A percentile compares a stretch with the other conserved stretches of the same genome.
Evolutionary conservation across 2,888 invertebrate genomes (phyloP).

Genomic region (Ophion costatus): DNA sequence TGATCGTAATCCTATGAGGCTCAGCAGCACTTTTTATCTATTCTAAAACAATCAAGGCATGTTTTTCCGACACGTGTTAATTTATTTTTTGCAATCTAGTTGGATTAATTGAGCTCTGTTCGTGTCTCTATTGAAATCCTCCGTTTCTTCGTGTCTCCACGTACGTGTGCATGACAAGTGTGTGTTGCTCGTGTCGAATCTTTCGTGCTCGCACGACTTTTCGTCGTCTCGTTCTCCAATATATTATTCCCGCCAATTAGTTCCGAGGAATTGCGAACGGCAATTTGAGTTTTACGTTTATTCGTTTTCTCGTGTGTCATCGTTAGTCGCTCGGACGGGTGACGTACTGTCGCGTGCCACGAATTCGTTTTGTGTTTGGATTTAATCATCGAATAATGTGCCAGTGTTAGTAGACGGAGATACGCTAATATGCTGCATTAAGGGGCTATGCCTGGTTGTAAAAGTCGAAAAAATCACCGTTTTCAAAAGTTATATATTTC

Average conservation of each 20-base stretch:
- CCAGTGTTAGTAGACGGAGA: background rate
- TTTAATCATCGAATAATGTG: slow-evolving; percentile 12
- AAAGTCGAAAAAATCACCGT: too few species aligned
- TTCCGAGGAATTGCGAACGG: background rate
- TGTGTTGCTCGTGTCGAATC: background rate
- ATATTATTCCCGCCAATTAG: background rate
- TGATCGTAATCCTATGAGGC: slow-evolving; percentile 56
- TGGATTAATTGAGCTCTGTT: slow-evolving; percentile 5
- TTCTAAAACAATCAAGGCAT: slow-evolving; percentile 41
- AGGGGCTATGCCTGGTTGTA: too few species aligned
- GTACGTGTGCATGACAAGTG: background rate
- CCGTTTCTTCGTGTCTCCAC: slow-evolving; percentile 6
- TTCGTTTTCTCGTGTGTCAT: slow-evolving; percentile 24
- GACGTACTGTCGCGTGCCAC: slow-evolving; percentile 47
- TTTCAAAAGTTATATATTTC: background rate
- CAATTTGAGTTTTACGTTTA: slow-evolving; percentile 2
- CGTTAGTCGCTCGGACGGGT: slow-evolving; percentile 57
- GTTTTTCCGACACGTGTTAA: slow-evolving; percentile 28
- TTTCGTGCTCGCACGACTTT: slow-evolving; percentile 4
- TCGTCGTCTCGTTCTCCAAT: background rate
- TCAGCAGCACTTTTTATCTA: slow-evolving; percentile 47
- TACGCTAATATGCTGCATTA: background rate
- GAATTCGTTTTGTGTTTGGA: slow-evolving; percentile 26
- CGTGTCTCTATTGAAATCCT: background rate
- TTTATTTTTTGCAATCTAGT: slow-evolving; percentile 7